Base-by-base conservation (phyloP, 2,113 vertebrate genomes). In the Channa maculata region DNA sequence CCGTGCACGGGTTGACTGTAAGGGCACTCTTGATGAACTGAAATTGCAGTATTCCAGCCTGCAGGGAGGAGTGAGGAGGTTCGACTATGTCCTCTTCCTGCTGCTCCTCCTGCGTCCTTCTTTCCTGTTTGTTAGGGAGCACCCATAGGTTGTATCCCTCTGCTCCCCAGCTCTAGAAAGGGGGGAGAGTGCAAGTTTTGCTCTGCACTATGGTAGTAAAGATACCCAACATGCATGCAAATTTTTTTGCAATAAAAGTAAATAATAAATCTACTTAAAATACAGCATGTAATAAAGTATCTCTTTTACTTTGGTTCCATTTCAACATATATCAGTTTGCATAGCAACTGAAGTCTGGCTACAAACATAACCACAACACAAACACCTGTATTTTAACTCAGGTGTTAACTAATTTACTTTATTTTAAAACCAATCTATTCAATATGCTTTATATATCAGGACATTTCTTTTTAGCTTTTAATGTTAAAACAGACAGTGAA, bases 1-100 rank as follows among this genome's bases (percentile, higher is more conserved):
- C 98, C 94, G 97, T 99, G 93, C 98, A 99, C 63, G 98, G 97
- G 86, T 99, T 99, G 84, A 97, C 96, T 5, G 98, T 97, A 89
- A 99, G 96, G 7, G 96, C 96, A 70, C 98, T 99, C 92, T 99
- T 99, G 85, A 99, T 97, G 89, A 99, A 99, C 83, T 98, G 97
- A 86, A 99, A 98, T 34, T 98, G 96, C 75, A 99, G 93, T 79
- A 99, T 97, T 71, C 96, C 95, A 13, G 94, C 92, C 2, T 94
- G 95, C 59, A 76, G 73, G 69, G 91, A 88, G 87, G 88, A 53
- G n/a, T 45, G 90, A 73, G 80, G 64, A 58, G 88, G 57, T 39
- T 71, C 12, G 9, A 45, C 60, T 78, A 60, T 80, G 48, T 86
- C 81, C 60, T 70, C 75, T 24, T 82, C 85, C 44, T 78, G 58